A percentile compares a stretch with the other conserved stretches of the same genome.
Conservation (phyloP, 2,888 invertebrate genomes). For the Rhorus exstirpatorius region DNA sequence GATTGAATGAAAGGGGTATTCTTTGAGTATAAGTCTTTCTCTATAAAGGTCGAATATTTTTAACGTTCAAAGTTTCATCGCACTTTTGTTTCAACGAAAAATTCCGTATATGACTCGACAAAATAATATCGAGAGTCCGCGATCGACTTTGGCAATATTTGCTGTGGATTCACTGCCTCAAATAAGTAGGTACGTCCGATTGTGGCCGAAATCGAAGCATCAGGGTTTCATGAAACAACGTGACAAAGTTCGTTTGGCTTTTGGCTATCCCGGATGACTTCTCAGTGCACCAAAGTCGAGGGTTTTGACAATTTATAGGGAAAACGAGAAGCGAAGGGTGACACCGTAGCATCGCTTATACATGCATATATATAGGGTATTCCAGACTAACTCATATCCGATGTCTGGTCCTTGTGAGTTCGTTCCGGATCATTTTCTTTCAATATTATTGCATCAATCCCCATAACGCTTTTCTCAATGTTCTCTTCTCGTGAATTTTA, state of each 20-base stretch:
- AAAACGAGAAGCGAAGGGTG: not conserved
- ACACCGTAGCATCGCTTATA: slow-evolving; percentile 29
- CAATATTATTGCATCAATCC: no score
- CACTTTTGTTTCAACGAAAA: no score
- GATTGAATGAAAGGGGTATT: no score
- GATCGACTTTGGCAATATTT: not conserved
- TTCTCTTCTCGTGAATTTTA: no score
- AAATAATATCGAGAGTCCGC: not conserved
- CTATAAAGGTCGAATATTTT: no score
- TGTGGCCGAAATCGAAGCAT: slow-evolving; percentile 30
- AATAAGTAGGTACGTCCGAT: slow-evolving; percentile 56
- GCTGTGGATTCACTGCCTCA: not conserved
- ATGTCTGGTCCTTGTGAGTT: no score
- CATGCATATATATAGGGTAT: not conserved
- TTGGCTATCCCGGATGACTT: slow-evolving; percentile 67
- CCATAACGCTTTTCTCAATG: no score
- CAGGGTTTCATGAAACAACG: slow-evolving; percentile 43
- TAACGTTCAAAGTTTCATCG: no score
- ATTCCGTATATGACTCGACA: no score
- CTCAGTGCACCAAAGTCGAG: slow-evolving; percentile 35
- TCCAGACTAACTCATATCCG: not conserved
- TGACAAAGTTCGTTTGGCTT: slow-evolving; percentile 41
- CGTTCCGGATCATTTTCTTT: no score
- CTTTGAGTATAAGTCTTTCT: no score
- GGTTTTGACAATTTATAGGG: slow-evolving; percentile 6